Evolutionary conservation across 2,888 invertebrate genomes (phyloP).

Genomic region (Lasioglossum figueresi): DNA sequence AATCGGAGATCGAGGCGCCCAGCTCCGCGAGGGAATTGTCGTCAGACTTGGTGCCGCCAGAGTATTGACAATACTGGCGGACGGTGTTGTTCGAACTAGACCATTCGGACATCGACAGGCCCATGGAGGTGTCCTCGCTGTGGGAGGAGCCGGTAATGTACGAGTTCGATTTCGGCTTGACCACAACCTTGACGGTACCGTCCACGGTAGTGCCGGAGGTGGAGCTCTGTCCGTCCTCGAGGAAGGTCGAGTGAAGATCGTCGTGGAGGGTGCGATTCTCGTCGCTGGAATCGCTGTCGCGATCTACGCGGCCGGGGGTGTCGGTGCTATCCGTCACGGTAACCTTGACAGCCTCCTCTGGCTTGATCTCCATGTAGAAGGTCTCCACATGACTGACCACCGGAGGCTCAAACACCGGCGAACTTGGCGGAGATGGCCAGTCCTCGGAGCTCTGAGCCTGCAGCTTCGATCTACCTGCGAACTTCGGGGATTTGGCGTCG

Average conservation of each 20-base stretch:
- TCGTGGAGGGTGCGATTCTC: constrained; percentile 90
- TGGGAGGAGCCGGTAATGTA: constrained; percentile 90
- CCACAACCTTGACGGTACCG: constrained; percentile 91
- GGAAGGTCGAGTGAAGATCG: constrained; percentile 83
- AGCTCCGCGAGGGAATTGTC: constrained; percentile 90
- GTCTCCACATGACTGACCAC: constrained; percentile 92
- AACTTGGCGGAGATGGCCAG: constrained; percentile 93
- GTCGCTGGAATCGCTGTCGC: constrained; percentile 87
- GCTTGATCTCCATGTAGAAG: constrained; percentile 91
- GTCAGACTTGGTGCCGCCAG: constrained; percentile 91
- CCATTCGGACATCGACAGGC: constrained; percentile 94
- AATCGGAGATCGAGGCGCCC: constrained; percentile 92
- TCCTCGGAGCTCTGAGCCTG: constrained; percentile 89
- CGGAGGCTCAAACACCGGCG: constrained; percentile 88
- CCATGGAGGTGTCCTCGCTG: constrained; percentile 94
- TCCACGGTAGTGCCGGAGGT: constrained; percentile 90
- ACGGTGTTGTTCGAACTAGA: constrained; percentile 94
- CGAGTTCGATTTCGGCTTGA: constrained; percentile 91
- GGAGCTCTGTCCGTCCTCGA: constrained; percentile 82
- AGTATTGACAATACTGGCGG: constrained; percentile 87
- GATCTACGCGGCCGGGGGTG: constrained; percentile 84
- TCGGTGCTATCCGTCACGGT: constrained; percentile 89
- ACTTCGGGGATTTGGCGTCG: constrained; percentile 79
- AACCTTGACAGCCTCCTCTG: constrained; percentile 91
- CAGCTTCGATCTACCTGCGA: constrained; percentile 72